Conservation (phyloP, 2,797 vertebrate genomes). For the Gallirallus australis region DNA sequence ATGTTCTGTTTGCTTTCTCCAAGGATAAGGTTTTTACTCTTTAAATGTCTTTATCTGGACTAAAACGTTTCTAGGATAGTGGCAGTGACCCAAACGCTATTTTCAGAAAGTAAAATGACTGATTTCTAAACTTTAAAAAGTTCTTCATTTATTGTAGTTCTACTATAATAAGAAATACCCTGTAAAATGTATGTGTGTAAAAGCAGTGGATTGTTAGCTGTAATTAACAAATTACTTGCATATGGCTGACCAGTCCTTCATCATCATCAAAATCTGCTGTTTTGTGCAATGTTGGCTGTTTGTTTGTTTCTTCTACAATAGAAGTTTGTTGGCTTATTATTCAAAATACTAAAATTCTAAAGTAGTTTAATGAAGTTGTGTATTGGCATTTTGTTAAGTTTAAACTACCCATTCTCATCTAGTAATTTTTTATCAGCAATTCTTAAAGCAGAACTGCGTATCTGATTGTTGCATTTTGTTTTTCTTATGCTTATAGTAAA, state of each 20-base stretch:
- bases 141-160: not conserved
- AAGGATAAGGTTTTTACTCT: not conserved
- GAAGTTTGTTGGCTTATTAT: not conserved
- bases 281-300: constrained; percentile 47
- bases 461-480: constrained; percentile 41
- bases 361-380: not conserved
- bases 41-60: not conserved
- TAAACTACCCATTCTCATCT: constrained; percentile 46
- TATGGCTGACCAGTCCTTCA: constrained; percentile 24
- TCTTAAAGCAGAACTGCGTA: constrained; percentile 53
- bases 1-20: not conserved
- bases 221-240: not conserved
- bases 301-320: constrained; percentile 32
- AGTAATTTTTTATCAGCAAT: constrained; percentile 29
- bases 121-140: not conserved
- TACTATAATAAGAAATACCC: not conserved
- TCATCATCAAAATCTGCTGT: constrained; percentile 61
- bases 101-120: not conserved
- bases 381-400: not conserved
- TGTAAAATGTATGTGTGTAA: not conserved
- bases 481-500: constrained; percentile 54
- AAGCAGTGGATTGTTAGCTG: not conserved
- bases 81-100: not conserved
- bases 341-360: not conserved
- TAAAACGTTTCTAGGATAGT: not conserved